phyloP scores from a whole-genome alignment of 1,140 invertebrate genomes.

The Linepithema humile region DNA sequence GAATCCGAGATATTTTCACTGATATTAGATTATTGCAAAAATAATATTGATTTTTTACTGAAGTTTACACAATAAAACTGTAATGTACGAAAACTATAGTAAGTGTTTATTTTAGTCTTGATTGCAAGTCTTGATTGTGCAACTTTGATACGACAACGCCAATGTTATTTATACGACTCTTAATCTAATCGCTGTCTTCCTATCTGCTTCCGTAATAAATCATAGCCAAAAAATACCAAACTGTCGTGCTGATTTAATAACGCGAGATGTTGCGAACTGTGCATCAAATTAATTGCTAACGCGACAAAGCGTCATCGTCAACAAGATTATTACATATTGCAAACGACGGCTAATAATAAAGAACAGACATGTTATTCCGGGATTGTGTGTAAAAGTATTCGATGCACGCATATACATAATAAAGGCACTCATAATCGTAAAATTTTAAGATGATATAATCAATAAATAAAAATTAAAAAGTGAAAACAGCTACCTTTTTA shows the following conservation, averaged over 20 bases:
- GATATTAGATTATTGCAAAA: too few relatives aligned
- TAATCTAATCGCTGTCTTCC: background rate
- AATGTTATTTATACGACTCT: background rate
- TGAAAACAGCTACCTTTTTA: too few relatives aligned
- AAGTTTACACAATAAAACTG: too few relatives aligned
- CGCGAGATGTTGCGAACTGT: background rate
- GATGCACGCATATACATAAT: background rate
- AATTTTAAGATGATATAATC: background rate
- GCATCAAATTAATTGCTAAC: background rate
- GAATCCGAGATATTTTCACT: background rate
- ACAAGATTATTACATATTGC: background rate
- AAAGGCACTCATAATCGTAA: background rate
- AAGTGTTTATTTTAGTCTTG: too few relatives aligned
- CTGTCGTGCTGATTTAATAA: background rate
- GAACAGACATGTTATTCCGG: background rate
- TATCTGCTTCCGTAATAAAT: background rate
- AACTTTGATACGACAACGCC: background rate
- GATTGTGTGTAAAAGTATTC: background rate
- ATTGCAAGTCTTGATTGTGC: background rate
- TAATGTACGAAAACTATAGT: too few relatives aligned
- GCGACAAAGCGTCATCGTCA: background rate
- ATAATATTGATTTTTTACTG: too few relatives aligned
- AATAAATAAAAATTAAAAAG: too few relatives aligned
- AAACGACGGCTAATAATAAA: background rate
- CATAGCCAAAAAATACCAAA: background rate